These are phyloP conservation scores for Tragulus kanchil DNA, from an alignment of 2,113 vertebrate species.

Conservation along the genomic window DNA sequence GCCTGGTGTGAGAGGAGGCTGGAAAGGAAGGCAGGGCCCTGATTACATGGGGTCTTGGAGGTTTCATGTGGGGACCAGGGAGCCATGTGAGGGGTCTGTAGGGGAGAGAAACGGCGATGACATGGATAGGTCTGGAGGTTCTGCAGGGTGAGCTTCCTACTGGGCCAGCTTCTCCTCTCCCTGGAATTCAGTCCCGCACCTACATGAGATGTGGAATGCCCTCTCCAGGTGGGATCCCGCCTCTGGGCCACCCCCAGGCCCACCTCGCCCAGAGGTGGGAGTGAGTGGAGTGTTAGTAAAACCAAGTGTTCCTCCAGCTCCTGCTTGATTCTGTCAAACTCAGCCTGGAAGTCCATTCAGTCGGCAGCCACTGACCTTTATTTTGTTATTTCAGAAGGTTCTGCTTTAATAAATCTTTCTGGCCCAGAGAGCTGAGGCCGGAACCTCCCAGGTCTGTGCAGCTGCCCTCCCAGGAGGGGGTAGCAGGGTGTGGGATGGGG, in stretches of 20 bases:
- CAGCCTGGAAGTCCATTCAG: not conserved
- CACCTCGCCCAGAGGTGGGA: not conserved
- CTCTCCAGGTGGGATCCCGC: no score
- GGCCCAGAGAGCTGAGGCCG: not conserved
- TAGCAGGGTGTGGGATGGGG: not conserved
- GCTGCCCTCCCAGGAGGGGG: not conserved
- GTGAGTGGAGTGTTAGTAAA: not conserved
- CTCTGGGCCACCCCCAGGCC: not conserved
- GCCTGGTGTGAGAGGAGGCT: not conserved
- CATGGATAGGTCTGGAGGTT: not conserved
- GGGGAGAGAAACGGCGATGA: rapidly evolving
- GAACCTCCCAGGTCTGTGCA: not conserved
- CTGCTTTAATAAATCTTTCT: not conserved
- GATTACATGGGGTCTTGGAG: not conserved
- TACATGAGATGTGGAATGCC: not conserved
- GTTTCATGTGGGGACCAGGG: not conserved
- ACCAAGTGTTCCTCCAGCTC: not conserved
- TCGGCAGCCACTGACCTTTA: not conserved
- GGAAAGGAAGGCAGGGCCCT: no score
- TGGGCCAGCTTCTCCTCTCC: not conserved
- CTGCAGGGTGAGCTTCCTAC: not conserved
- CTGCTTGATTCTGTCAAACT: not conserved
- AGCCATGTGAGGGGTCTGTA: not conserved
- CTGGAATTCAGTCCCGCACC: not conserved
- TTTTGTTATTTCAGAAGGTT: not conserved